Evolutionary conservation across 2,888 invertebrate genomes (phyloP).

Genomic region (Bellardia bayeri): DNA sequence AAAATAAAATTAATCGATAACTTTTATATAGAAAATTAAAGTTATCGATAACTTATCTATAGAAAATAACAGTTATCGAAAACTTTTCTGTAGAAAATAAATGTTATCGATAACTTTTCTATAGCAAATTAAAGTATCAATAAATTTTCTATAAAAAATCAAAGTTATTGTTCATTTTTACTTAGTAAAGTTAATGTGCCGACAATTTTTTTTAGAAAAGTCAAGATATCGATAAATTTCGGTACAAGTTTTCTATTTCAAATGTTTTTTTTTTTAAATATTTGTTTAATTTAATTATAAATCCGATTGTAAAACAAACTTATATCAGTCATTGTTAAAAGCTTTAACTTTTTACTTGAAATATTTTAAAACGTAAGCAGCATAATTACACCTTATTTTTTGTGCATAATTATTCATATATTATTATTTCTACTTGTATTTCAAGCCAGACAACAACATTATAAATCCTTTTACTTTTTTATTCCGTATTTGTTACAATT

Average conservation of each 20-base stretch:
- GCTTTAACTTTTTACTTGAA: background rate
- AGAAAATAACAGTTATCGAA: too few relatives aligned
- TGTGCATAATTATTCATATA: conserved; percentile 35
- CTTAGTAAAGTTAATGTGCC: background rate
- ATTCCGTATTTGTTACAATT: background rate
- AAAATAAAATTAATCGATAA: too few relatives aligned
- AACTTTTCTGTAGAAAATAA: too few relatives aligned
- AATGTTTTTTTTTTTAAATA: too few relatives aligned
- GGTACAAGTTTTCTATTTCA: too few relatives aligned
- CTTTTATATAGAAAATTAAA: too few relatives aligned
- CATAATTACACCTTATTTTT: conserved; percentile 1
- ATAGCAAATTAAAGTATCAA: background rate
- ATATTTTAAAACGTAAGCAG: background rate
- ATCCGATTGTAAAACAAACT: too few relatives aligned
- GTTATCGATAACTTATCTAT: too few relatives aligned
- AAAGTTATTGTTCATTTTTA: background rate
- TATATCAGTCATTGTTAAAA: too few relatives aligned
- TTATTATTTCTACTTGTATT: background rate
- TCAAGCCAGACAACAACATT: background rate
- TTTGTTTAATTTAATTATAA: too few relatives aligned
- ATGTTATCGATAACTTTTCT: background rate
- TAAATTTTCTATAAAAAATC: too few relatives aligned
- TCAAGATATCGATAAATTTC: too few relatives aligned
- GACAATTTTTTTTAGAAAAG: background rate
- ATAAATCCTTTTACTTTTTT: conserved; percentile 25